Conservation (phyloP, 2,888 invertebrate genomes). For the Dermolepida albohirtum region DNA sequence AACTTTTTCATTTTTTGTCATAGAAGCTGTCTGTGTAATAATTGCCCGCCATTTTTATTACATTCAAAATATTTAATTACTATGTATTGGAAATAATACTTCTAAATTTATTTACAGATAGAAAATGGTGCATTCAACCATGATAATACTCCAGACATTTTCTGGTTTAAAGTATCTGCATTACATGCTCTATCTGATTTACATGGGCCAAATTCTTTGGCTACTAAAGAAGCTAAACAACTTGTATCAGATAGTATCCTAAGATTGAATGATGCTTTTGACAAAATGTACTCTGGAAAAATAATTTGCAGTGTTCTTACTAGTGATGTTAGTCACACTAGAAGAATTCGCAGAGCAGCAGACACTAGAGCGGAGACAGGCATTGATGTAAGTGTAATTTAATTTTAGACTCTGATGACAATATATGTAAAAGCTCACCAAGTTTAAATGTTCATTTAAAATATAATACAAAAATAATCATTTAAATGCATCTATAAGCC, state of each 20-base stretch:
- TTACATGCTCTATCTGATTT: constrained; percentile 74
- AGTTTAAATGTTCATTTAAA: no score
- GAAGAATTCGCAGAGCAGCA: constrained; percentile 63
- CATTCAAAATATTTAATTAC: no score
- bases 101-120: constrained; percentile 59
- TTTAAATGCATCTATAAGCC: no score
- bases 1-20: no score
- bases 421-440: no score
- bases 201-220: constrained; percentile 74
- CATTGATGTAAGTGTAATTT: constrained; percentile 18
- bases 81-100: background rate
- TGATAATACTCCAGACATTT: constrained; percentile 74
- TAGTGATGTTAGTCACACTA: constrained; percentile 75
- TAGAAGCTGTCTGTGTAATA: no score
- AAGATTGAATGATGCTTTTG: constrained; percentile 69
- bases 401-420: background rate
- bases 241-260: constrained; percentile 70
- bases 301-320: constrained; percentile 74
- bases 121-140: constrained; percentile 65
- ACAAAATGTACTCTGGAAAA: constrained; percentile 69
- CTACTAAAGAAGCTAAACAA: constrained; percentile 74
- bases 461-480: no score
- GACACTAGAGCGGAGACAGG: constrained; percentile 38
- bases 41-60: no score
- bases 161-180: constrained; percentile 71